These are phyloP conservation scores for Microcebus jonahi DNA, from an alignment of 2,113 vertebrate genomes.

Conservation along the genomic window DNA sequence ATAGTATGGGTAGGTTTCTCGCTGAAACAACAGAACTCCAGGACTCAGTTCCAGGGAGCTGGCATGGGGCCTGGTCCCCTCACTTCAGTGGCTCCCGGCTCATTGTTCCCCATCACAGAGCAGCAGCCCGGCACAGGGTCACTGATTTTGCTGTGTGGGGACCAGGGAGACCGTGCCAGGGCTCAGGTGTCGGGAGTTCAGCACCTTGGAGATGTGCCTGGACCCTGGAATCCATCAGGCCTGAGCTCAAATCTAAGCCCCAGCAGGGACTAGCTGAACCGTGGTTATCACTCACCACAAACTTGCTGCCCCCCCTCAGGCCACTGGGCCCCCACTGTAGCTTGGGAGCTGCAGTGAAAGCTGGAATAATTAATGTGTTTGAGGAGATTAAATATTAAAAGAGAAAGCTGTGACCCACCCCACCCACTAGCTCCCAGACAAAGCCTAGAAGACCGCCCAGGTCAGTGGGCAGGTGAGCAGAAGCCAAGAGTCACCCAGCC, in stretches of 20 bases:
- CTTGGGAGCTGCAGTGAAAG: not conserved
- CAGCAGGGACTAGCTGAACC: not conserved
- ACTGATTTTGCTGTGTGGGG: not conserved
- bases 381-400: not conserved
- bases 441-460: not conserved
- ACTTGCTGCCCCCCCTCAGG: not conserved
- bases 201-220: not conserved
- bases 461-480: not conserved
- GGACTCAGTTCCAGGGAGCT: not conserved
- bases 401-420: not conserved
- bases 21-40: constrained; percentile 81
- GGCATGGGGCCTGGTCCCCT: not conserved
- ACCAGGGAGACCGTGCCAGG: not conserved
- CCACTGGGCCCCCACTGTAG: accelerated
- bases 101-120: not conserved
- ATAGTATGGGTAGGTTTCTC: constrained; percentile 86
- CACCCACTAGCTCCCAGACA: not conserved
- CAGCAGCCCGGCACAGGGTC: not conserved
- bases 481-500: not conserved
- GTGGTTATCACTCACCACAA: not conserved
- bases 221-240: not conserved
- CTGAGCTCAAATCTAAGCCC: not conserved
- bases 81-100: not conserved
- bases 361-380: not conserved
- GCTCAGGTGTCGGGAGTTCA: not conserved